Evolutionary conservation across 2,797 vertebrate species (phyloP).

Genomic region (Gouania willdenowi): DNA sequence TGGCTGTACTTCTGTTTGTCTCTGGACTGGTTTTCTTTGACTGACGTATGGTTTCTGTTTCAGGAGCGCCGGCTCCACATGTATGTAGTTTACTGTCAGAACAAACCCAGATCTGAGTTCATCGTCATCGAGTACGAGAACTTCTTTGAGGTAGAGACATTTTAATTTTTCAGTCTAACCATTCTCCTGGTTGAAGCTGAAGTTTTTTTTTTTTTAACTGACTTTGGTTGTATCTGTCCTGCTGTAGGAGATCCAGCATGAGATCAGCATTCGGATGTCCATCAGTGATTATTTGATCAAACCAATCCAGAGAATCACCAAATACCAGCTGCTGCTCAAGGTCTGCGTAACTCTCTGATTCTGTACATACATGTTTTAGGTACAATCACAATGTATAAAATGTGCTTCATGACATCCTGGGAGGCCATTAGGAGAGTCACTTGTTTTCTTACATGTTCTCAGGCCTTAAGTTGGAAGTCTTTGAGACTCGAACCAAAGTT

Average conservation of each 20-base stretch:
- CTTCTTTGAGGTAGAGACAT: conserved; percentile 87
- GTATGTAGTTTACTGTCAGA: conserved; percentile 98
- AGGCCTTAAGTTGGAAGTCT: no score
- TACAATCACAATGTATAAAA: no score
- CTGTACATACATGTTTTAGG: no score
- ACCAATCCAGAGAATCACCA: conserved; percentile 97
- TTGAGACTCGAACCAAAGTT: no score
- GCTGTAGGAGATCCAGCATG: conserved; percentile 87
- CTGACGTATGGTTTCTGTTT: not conserved
- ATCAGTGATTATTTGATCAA: conserved; percentile 97
- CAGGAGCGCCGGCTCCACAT: conserved; percentile 94
- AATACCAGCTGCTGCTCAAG: conserved; percentile 96
- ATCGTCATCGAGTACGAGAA: conserved; percentile 91
- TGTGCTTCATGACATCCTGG: no score
- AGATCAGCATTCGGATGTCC: conserved; percentile 89
- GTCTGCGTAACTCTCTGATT: no score
- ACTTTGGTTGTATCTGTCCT: not conserved
- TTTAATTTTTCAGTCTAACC: no score
- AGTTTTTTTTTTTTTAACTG: not conserved
- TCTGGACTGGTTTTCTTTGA: no score
- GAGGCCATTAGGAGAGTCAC: no score
- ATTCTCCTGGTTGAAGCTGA: no score
- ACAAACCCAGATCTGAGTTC: conserved; percentile 93
- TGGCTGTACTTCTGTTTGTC: no score
- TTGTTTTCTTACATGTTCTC: no score